A percentile compares a stretch with the other conserved stretches of the same genome.
phyloP scores from a whole-genome alignment of 2,888 invertebrate genomes.

The Scelioninae gen. 1 region DNA sequence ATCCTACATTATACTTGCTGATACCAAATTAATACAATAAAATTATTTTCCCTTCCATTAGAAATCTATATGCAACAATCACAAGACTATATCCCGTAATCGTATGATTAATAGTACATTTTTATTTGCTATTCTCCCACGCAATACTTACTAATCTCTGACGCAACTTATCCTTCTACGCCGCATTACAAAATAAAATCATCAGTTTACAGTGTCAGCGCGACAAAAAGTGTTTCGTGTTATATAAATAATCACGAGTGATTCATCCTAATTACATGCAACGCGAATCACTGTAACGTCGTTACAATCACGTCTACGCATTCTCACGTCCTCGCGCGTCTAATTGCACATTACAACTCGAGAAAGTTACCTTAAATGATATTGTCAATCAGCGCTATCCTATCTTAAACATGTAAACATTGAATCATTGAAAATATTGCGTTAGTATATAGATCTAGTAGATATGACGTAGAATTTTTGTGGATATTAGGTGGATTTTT shows the following conservation, averaged over 20 bases:
- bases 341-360: constrained; percentile 32
- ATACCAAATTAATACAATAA: background rate
- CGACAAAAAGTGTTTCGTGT: constrained; percentile 31
- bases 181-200: constrained; percentile 26
- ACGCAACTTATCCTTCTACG: constrained; percentile 43
- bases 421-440: too few relatives aligned
- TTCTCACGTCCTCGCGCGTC: constrained; percentile 48
- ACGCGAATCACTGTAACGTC: constrained; percentile 8
- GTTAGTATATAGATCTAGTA: too few relatives aligned
- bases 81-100: constrained; percentile 7
- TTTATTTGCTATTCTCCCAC: constrained; percentile 37
- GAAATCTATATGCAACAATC: constrained; percentile 9
- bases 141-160: constrained; percentile 10
- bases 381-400: constrained; percentile 41
- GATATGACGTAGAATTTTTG: too few relatives aligned
- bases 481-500: too few relatives aligned
- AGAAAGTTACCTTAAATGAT: constrained; percentile 12
- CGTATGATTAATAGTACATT: constrained; percentile 12
- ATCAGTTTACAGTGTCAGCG: constrained; percentile 29
- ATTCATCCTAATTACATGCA: constrained; percentile 47
- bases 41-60: background rate
- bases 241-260: constrained; percentile 43
- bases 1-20: too few relatives aligned
- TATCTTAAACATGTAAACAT: background rate
- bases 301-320: constrained; percentile 14